Evolutionary conservation across 2,888 invertebrate species (phyloP).

Genomic region (Cartodere bifasciata): DNA sequence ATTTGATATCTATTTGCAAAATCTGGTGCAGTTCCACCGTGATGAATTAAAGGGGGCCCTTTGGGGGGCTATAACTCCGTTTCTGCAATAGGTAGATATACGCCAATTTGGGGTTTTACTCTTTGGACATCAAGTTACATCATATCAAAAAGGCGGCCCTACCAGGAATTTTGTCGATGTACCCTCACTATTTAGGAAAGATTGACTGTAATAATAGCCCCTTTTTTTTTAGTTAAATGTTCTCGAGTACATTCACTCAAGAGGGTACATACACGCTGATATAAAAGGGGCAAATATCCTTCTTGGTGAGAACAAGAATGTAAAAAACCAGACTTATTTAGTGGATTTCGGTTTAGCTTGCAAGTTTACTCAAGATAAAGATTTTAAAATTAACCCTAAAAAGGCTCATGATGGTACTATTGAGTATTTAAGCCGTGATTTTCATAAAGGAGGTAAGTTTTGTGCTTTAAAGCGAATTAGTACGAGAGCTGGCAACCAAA

Average conservation of each 20-base stretch:
- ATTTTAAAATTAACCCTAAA: constrained; percentile 78
- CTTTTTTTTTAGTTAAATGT: constrained; percentile 59
- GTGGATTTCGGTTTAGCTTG: constrained; percentile 91
- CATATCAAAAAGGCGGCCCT: too few relatives aligned
- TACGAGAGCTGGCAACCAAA: too few relatives aligned
- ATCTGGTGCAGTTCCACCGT: too few relatives aligned
- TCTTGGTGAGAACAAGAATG: constrained; percentile 52
- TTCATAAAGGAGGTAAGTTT: constrained; percentile 73
- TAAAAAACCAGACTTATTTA: constrained; percentile 63
- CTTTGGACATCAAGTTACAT: too few relatives aligned
- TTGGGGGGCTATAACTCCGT: too few relatives aligned
- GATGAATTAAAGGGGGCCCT: too few relatives aligned
- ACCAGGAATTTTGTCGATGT: too few relatives aligned
- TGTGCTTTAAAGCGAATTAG: too few relatives aligned
- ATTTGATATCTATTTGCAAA: too few relatives aligned
- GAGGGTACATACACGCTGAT: constrained; percentile 89
- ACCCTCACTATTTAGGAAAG: too few relatives aligned
- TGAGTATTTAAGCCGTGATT: constrained; percentile 92
- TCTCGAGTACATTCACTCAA: constrained; percentile 82
- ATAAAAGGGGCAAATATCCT: constrained; percentile 92
- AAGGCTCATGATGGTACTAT: constrained; percentile 95
- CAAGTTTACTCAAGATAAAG: constrained; percentile 54
- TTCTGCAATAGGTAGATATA: too few relatives aligned
- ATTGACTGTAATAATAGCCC: background rate
- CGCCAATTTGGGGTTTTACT: too few relatives aligned